Evolutionary conservation across 92 coral and sea anemone genomes (phyloP).

Genomic region (Epizoanthus illoricatus): DNA sequence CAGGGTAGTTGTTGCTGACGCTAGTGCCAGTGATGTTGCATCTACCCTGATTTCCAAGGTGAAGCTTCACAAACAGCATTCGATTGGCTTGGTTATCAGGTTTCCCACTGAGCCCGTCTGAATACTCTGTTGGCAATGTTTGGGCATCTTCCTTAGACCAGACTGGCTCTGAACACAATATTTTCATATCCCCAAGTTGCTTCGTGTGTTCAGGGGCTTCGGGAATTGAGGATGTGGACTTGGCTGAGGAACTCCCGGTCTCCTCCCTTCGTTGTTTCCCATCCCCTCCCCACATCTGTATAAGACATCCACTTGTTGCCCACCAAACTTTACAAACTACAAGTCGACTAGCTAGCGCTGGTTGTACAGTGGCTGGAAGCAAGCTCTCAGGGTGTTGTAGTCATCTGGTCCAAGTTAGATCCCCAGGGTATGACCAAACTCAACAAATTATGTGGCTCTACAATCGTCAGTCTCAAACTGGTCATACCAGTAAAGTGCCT

Average conservation of each 20-base stretch:
- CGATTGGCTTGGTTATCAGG: background rate
- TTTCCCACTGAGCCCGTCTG: background rate
- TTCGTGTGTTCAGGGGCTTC: slow-evolving; percentile 55
- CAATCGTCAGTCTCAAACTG: slow-evolving; percentile 37
- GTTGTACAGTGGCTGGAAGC: slow-evolving; percentile 33
- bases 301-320: background rate
- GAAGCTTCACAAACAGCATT: slow-evolving; percentile 46
- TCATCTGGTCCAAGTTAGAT: slow-evolving; percentile 46
- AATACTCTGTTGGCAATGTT: background rate
- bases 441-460: slow-evolving; percentile 34
- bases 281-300: slow-evolving; percentile 14
- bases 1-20: slow-evolving; percentile 45
- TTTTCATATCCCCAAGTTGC: slow-evolving; percentile 54
- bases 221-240: slow-evolving; percentile 48
- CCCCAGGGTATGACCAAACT: slow-evolving; percentile 38
- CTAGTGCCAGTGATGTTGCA: slow-evolving; percentile 34
- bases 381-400: slow-evolving; percentile 29
- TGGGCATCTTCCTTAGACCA: slow-evolving; percentile 8
- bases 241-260: slow-evolving; percentile 55
- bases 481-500: slow-evolving; percentile 50
- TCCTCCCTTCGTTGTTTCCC: slow-evolving; percentile 40
- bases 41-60: slow-evolving; percentile 49
- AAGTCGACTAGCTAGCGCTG: slow-evolving; percentile 7
- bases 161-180: slow-evolving; percentile 34
- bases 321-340: background rate